Base-by-base conservation (phyloP, 1,140 invertebrate genomes). In the Trigoniulus corallinus region DNA sequence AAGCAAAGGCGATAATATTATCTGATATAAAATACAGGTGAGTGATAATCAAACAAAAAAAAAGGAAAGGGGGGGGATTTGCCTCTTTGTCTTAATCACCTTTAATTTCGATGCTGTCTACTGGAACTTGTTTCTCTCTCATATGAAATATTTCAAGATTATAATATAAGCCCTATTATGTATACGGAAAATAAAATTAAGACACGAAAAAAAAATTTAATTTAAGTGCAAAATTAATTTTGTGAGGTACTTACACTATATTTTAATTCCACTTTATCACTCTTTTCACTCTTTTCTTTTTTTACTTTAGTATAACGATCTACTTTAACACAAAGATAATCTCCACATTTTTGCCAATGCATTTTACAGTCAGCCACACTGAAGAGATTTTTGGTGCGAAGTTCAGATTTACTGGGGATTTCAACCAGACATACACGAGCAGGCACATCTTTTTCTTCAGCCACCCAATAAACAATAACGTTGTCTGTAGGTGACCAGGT, bases 111-210 rank as follows among this genome's bases (percentile, higher is more conserved):
- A 96, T 82, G 50, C 88, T 94, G 64, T 98, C 95, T 0, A 98
- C 92, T 0, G 96, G 94, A 56, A 98, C 88, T 64, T 96, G 84
- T 64, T 98, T 98, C 61, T 97, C 92, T 49, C 88, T 72, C 80
- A 98, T 92, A 61, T 95, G 88, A 72, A 98, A 98, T 55, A 99
- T 88, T 72, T 99, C 95, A 71, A 99, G 95, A 65, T 98, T 98
- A 69, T 91, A 96, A 58, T 93, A 94, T 77, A 96, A 88, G 58
- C 94, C 92, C 79, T 82, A 58, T 37, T 12, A 21, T 7, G 37
- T 12, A 72, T 68, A 57, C 58, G 56, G 22, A 51, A n/a, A 13
- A 43, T 12, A 34, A 12, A 49, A 47, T 53, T 18, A 55, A 10
- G 37, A 13, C 18, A 55, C 3, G 15, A 18, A 20, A 4, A 25